phyloP scores from a whole-genome alignment of 1,140 invertebrate species.

The Teleopsis dalmanni region DNA sequence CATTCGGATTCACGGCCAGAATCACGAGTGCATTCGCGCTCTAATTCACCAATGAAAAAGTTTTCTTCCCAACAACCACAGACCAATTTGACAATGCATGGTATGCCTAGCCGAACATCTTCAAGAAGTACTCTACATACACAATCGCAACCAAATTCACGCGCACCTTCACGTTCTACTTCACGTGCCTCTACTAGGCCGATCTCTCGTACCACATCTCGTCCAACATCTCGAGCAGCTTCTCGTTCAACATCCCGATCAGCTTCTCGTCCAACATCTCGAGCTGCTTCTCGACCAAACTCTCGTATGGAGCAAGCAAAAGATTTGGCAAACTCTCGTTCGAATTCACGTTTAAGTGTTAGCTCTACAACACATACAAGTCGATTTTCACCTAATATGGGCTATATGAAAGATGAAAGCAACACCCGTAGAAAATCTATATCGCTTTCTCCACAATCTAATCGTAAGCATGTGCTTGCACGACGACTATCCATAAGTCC shows the following conservation, averaged over 20 bases:
- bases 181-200: constrained; percentile 14
- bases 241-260: constrained; percentile 19
- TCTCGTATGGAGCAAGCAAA: constrained; percentile 27
- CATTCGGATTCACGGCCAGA: constrained; percentile 12
- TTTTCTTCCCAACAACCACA: constrained; percentile 12
- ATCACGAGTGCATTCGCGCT: constrained; percentile 14
- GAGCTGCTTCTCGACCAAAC: constrained; percentile 12
- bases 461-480: background rate
- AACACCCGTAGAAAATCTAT: constrained; percentile 23
- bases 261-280: constrained; percentile 10
- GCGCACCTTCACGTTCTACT: constrained; percentile 11
- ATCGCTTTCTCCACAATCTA: constrained; percentile 23
- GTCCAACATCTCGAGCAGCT: constrained; percentile 18
- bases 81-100: constrained; percentile 19
- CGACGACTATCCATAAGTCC: constrained; percentile 28
- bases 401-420: constrained; percentile 3
- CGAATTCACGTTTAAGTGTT: constrained; percentile 32
- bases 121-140: constrained; percentile 19
- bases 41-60: constrained; percentile 27
- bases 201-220: constrained; percentile 14
- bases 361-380: constrained; percentile 23
- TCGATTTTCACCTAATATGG: constrained; percentile 26
- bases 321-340: constrained; percentile 25
- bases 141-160: constrained; percentile 9
- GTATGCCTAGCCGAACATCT: constrained; percentile 26